phyloP scores from a whole-genome alignment of 2,113 vertebrate species.

The Melanerpes aurifrons region DNA sequence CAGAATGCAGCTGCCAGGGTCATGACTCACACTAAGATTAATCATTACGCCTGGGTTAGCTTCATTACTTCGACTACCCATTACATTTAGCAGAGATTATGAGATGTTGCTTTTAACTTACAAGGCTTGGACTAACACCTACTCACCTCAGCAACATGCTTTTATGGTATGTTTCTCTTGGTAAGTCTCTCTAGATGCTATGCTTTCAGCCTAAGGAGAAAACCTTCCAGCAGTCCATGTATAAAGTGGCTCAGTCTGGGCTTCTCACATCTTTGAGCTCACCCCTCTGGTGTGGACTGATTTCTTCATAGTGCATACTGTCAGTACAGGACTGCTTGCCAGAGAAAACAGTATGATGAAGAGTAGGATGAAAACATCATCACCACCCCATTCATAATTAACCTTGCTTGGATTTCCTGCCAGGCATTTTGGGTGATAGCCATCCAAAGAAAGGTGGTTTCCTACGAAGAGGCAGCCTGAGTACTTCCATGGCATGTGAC shows the following conservation, averaged over 20 bases:
- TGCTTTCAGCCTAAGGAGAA: slow-evolving; percentile 25
- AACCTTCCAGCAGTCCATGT: background rate
- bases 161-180: slow-evolving; percentile 46
- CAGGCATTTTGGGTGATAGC: background rate
- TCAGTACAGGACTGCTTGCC: background rate
- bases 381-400: background rate
- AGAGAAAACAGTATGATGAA: slow-evolving; percentile 5
- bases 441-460: background rate
- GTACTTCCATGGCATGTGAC: background rate
- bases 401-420: background rate
- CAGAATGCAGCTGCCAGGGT: slow-evolving; percentile 78
- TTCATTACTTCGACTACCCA: slow-evolving; percentile 77
- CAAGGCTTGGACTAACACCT: slow-evolving; percentile 70
- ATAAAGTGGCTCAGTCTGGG: background rate
- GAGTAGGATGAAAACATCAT: background rate
- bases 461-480: background rate
- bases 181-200: slow-evolving; percentile 52
- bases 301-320: background rate
- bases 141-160: slow-evolving; percentile 65
- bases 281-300: background rate
- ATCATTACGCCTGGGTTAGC: slow-evolving; percentile 77
- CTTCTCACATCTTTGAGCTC: background rate
- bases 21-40: slow-evolving; percentile 77
- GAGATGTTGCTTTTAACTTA: slow-evolving; percentile 80
- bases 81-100: slow-evolving; percentile 78